A percentile compares a stretch with the other conserved stretches of the same genome.
Conservation (phyloP, 2,888 invertebrate genomes). For the Hypomecis punctinalis region DNA sequence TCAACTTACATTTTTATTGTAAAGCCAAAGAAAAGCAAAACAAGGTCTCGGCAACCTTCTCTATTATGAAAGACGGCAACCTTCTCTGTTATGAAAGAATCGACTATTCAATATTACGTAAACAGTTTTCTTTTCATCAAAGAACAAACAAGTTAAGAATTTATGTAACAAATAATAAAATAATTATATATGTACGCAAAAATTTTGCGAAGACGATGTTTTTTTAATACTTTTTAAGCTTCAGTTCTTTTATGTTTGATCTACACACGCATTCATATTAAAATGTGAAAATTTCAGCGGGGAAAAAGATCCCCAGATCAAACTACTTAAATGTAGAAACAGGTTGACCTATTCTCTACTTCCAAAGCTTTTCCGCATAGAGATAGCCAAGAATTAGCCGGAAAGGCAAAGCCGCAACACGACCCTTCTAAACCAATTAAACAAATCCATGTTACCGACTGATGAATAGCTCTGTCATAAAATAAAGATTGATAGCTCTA, state of each 20-base stretch:
- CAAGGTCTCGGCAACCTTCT: neutral
- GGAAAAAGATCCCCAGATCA: too few relatives aligned
- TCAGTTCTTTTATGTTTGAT: too few relatives aligned
- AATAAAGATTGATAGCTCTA: conserved; percentile 38
- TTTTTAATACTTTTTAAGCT: too few relatives aligned
- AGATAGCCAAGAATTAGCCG: conserved; percentile 46
- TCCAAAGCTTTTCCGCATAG: conserved; percentile 58
- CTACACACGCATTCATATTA: too few relatives aligned
- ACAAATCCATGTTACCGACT: conserved; percentile 15
- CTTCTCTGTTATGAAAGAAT: too few relatives aligned
- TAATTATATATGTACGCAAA: too few relatives aligned
- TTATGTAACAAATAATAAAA: too few relatives aligned
- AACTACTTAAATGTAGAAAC: conserved; percentile 52
- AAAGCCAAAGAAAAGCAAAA: conserved; percentile 19
- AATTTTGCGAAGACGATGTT: too few relatives aligned
- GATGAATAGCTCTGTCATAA: conserved; percentile 37
- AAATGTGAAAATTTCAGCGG: too few relatives aligned
- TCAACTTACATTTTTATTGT: conserved; percentile 14
- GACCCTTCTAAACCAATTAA: conserved; percentile 37
- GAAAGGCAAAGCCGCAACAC: conserved; percentile 19
- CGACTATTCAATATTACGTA: neutral
- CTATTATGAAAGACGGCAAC: neutral
- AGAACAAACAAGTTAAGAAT: neutral
- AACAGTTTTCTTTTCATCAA: neutral
- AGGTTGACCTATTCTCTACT: conserved; percentile 54